Evolutionary conservation across 2,113 vertebrate genomes (phyloP), one percentile per base, ranked within the genome.

Genomic region (Gymnarchus niloticus): DNA sequence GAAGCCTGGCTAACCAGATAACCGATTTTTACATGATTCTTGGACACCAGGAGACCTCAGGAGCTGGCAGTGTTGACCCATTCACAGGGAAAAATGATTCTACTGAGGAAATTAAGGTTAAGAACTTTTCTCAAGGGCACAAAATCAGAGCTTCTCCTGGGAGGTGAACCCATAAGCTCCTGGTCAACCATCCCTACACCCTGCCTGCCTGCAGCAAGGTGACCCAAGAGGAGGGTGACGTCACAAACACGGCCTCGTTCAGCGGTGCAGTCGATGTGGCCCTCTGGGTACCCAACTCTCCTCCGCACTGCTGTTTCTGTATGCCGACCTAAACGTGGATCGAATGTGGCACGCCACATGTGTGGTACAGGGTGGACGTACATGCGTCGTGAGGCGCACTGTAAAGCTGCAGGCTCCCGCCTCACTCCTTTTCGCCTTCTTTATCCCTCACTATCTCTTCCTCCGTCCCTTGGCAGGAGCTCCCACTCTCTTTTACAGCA

Each of bases 401-500:
- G 9, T 41, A 76, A 23, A 25, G 17, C 81, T 21, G 51, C 9
- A 19, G 8, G 28, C 33, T 17, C 51, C 52, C 21, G 6, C 23
- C 28, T 56, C 2, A 41, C 28, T 83, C 21, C 33, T 77, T 9
- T 41, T 33, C 9, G 2, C 85, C 25, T 54, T 61, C 28, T 73
- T 48, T 28, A 49, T 77, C 78, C 84, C n/a, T 83, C 77, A 33
- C 83, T 52, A 54, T 21, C 56, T 21, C 73, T 52, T 83, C 83
- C 56, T 28, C 56, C 25, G 25, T 54, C 41, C 52, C 46, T 56
- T 78, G 59, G 17, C 46, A 78, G 69, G 81, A 48, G 49, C 81
- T 83, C 85, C 57, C 57, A 49, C 81, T 85, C 87, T 44, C 10
- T 51, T 83, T 25, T 14, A 9, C 28, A 41, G 73, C 73, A 77